Evolutionary conservation across 2,888 invertebrate genomes (phyloP).

Genomic region (Nowickia ferox): DNA sequence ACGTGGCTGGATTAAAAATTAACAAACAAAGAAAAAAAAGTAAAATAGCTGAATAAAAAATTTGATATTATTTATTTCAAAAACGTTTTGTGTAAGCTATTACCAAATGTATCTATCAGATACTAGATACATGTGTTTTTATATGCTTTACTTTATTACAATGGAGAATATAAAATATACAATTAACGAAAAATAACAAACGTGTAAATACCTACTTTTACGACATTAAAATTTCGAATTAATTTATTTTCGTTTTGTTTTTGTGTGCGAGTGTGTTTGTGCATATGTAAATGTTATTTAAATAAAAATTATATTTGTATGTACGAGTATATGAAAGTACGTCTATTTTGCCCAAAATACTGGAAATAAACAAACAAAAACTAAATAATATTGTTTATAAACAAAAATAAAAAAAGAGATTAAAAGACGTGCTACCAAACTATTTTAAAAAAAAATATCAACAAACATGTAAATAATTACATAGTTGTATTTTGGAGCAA

Average conservation of each 20-base stretch:
- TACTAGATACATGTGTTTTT: constrained; percentile 62
- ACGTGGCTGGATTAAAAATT: constrained; percentile 26
- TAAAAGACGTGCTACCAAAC: no score
- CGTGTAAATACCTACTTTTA: constrained; percentile 47
- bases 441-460: not conserved
- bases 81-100: constrained; percentile 51
- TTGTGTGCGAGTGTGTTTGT: constrained; percentile 41
- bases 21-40: constrained; percentile 13
- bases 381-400: constrained; percentile 13
- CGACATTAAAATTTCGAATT: constrained; percentile 35
- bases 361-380: constrained; percentile 12
- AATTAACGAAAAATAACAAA: constrained; percentile 16
- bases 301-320: constrained; percentile 38
- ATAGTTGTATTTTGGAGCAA: not conserved
- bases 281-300: constrained; percentile 28
- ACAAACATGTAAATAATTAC: constrained; percentile 11
- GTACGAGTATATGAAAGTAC: not conserved
- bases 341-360: constrained; percentile 46
- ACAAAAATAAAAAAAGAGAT: constrained; percentile 32
- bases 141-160: constrained; percentile 16
- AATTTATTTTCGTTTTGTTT: not conserved
- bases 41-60: constrained; percentile 10
- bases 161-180: constrained; percentile 24
- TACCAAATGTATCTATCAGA: constrained; percentile 63
- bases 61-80: constrained; percentile 47